These are phyloP conservation scores for Drosophila punjabiensis DNA, from an alignment of 1,140 invertebrate genomes.

Conservation along the genomic window DNA sequence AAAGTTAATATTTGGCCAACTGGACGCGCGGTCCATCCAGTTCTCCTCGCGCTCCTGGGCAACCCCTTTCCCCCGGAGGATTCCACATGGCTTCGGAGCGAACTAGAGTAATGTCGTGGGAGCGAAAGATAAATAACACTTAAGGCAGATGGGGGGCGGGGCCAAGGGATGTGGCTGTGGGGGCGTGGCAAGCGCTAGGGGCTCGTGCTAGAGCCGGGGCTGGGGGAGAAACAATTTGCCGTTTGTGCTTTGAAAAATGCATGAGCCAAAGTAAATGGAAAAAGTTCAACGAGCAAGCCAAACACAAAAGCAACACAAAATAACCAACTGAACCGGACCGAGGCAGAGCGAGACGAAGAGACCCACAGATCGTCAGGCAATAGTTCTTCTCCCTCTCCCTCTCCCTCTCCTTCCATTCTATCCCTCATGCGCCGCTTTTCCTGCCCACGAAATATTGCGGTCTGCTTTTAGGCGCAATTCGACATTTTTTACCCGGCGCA, in stretches of 20 bases:
- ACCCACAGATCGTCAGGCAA: slow-evolving; percentile 38
- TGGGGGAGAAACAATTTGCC: slow-evolving; percentile 77
- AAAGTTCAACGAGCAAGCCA: slow-evolving; percentile 72
- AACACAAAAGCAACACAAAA: slow-evolving; percentile 66
- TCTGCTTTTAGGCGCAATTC: slow-evolving; percentile 78
- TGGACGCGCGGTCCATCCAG: slow-evolving; percentile 47
- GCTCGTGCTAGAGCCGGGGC: neutral
- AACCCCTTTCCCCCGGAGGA: slow-evolving; percentile 15
- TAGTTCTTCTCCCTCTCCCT: slow-evolving; percentile 45
- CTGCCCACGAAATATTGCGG: slow-evolving; percentile 71
- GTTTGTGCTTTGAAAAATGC: slow-evolving; percentile 83
- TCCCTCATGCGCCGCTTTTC: slow-evolving; percentile 11
- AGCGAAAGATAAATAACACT: slow-evolving; percentile 82
- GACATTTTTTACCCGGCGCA: slow-evolving; percentile 63
- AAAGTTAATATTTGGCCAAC: slow-evolving; percentile 79
- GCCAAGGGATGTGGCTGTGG: slow-evolving; percentile 16
- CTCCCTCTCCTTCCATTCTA: neutral
- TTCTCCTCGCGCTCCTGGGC: neutral
- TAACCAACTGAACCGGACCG: slow-evolving; percentile 13
- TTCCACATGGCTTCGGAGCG: slow-evolving; percentile 62
- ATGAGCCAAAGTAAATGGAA: slow-evolving; percentile 83
- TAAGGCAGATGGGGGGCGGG: slow-evolving; percentile 59
- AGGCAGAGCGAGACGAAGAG: neutral
- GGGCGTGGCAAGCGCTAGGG: slow-evolving; percentile 9
- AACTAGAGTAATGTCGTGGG: slow-evolving; percentile 82